These are phyloP conservation scores for Cavia porcellus DNA, from an alignment of 2,113 vertebrate genomes.

Conservation along the genomic window DNA sequence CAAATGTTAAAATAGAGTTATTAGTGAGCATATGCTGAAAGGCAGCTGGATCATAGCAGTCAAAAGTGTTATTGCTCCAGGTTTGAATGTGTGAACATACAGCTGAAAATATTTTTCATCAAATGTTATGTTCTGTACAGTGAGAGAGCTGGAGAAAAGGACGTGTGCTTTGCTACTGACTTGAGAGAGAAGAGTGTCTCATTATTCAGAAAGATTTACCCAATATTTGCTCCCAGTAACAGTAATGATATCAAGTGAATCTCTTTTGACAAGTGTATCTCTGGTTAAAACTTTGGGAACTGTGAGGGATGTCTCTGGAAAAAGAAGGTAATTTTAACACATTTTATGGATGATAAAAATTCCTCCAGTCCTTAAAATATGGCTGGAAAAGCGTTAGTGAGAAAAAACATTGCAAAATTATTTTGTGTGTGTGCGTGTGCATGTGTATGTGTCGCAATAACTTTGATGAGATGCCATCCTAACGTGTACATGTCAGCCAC, in stretches of 20 bases:
- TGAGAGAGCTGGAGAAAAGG: neutral
- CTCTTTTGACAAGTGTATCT: constrained; percentile 58
- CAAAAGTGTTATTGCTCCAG: constrained; percentile 64
- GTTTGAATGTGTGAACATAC: constrained; percentile 58
- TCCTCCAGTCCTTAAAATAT: neutral
- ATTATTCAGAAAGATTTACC: constrained; percentile 34
- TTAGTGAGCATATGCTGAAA: constrained; percentile 67
- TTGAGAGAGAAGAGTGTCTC: neutral
- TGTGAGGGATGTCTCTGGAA: neutral
- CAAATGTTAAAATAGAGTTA: constrained; percentile 80
- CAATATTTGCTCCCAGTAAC: constrained; percentile 37
- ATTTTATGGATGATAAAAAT: constrained; percentile 31
- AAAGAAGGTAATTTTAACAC: neutral
- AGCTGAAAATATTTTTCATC: constrained; percentile 24
- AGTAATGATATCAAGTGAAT: constrained; percentile 13
- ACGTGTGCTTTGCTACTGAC: neutral
- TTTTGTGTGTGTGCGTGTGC: neutral
- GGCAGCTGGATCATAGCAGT: constrained; percentile 59
- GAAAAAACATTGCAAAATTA: too few species aligned
- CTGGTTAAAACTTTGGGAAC: constrained; percentile 55
- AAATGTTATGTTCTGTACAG: neutral
- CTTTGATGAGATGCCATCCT: neutral
- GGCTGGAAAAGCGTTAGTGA: neutral
- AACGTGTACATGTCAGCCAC: neutral
- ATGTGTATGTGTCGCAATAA: neutral